A percentile compares a stretch with the other conserved stretches of the same genome.
These are phyloP conservation scores for Ptilorrhoa leucosticta DNA, from an alignment of 2,113 vertebrate species.

Conservation along the genomic window DNA sequence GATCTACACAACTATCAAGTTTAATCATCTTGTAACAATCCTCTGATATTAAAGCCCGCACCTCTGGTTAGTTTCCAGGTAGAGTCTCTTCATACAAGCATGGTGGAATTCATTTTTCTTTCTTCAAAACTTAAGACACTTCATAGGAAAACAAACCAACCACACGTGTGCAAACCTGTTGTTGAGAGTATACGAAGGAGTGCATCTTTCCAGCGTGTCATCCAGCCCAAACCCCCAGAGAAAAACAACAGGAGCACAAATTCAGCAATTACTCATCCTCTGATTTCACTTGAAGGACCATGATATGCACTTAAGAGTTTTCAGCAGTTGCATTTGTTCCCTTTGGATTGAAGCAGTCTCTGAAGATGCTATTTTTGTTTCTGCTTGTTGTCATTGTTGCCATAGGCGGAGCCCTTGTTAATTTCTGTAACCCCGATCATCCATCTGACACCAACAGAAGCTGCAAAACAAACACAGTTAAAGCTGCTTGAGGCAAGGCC, in stretches of 20 bases:
- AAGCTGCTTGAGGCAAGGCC: background rate
- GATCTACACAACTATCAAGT: background rate
- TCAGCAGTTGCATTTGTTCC: constrained; percentile 49
- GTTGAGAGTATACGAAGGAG: background rate
- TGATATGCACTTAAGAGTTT: background rate
- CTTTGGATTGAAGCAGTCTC: constrained; percentile 38
- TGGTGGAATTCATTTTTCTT: background rate
- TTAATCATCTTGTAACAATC: background rate
- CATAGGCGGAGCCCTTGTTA: constrained; percentile 87
- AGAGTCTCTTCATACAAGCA: background rate
- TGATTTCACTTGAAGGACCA: constrained; percentile 7
- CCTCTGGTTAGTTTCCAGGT: background rate
- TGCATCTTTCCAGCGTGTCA: background rate
- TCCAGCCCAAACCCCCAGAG: background rate
- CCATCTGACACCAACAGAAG: constrained; percentile 87
- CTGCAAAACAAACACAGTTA: constrained; percentile 61
- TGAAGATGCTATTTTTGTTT: constrained; percentile 70
- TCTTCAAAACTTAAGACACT: background rate
- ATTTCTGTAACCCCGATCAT: constrained; percentile 98
- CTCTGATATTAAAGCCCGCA: background rate
- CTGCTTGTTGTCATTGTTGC: constrained; percentile 76
- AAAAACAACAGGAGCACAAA: constrained; percentile 10
- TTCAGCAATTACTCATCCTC: background rate
- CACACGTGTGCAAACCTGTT: constrained; percentile 10
- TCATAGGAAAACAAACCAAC: constrained; percentile 13